Percentiles rank a stretch among this genome's conserved stretches.
Conservation (phyloP, 2,888 invertebrate species). For the Drosophila trichaetosa region DNA sequence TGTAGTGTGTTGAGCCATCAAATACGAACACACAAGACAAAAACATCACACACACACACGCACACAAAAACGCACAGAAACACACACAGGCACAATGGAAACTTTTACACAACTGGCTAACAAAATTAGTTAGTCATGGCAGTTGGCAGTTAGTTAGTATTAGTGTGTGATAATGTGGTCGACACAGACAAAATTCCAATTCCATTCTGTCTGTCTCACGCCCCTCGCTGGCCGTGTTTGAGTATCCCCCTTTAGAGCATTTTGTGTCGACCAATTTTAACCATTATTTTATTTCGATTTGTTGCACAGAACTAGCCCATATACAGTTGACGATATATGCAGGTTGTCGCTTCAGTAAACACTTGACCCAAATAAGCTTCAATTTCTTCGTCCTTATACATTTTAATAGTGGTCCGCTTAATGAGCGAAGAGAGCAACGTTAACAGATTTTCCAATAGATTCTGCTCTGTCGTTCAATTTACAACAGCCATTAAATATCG, state of each 20-base stretch:
- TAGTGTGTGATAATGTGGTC: conserved; percentile 37
- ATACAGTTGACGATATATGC: conserved; percentile 20
- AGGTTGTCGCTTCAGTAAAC: conserved; percentile 37
- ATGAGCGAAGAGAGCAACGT: background rate
- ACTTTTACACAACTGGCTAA: conserved; percentile 32
- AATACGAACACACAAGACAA: conserved; percentile 15
- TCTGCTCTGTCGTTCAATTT: background rate
- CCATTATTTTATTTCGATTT: conserved; percentile 31
- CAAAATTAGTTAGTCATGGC: conserved; percentile 44
- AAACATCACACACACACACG: conserved; percentile 8
- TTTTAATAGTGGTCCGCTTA: conserved; percentile 16
- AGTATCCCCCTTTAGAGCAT: background rate
- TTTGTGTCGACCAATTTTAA: conserved; percentile 1
- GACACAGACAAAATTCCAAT: conserved; percentile 26
- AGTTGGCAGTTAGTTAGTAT: conserved; percentile 19
- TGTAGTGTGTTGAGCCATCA: conserved; percentile 25
- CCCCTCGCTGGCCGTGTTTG: background rate
- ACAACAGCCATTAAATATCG: background rate
- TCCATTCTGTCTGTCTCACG: conserved; percentile 16
- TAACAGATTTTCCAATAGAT: background rate
- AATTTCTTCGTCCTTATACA: conserved; percentile 7
- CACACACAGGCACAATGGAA: background rate
- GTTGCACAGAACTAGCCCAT: conserved; percentile 44
- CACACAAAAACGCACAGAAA: conserved; percentile 3
- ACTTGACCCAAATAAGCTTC: conserved; percentile 70